Conservation (phyloP, 2,113 vertebrate genomes). For the Elaphurus davidianus region DNA sequence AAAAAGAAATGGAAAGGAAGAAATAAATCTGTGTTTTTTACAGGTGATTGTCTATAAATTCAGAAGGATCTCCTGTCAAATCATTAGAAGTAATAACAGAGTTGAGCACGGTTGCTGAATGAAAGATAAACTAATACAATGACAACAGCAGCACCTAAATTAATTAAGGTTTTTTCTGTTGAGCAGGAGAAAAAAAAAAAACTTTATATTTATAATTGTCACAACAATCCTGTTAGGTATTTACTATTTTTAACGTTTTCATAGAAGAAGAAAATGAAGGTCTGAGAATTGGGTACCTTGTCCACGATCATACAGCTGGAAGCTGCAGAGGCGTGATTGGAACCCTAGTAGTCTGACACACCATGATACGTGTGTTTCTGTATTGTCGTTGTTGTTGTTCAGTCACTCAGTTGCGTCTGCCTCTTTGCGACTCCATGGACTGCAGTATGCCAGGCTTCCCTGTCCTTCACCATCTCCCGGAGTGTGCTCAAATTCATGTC, state of each 20-base stretch:
- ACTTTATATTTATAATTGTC: background rate
- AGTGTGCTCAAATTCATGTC: background rate
- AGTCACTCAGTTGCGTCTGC: background rate
- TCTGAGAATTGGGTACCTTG: background rate
- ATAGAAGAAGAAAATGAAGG: background rate
- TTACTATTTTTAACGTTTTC: background rate
- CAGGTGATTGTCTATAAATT: background rate
- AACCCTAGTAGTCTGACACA: background rate
- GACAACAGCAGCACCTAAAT: background rate
- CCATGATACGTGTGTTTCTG: background rate
- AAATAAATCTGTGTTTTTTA: background rate
- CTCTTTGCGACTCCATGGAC: background rate
- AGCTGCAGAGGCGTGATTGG: background rate
- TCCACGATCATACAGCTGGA: background rate
- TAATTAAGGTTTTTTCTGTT: background rate
- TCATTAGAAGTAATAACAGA: background rate
- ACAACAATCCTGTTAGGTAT: background rate
- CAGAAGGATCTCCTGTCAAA: background rate
- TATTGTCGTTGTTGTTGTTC: background rate
- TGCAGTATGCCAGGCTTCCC: background rate
- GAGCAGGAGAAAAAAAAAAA: background rate
- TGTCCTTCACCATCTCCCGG: background rate
- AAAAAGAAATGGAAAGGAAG: background rate
- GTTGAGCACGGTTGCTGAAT: background rate
- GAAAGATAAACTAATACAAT: background rate